phyloP scores from a whole-genome alignment of 1,140 invertebrate genomes.

The Papilio machaon region DNA sequence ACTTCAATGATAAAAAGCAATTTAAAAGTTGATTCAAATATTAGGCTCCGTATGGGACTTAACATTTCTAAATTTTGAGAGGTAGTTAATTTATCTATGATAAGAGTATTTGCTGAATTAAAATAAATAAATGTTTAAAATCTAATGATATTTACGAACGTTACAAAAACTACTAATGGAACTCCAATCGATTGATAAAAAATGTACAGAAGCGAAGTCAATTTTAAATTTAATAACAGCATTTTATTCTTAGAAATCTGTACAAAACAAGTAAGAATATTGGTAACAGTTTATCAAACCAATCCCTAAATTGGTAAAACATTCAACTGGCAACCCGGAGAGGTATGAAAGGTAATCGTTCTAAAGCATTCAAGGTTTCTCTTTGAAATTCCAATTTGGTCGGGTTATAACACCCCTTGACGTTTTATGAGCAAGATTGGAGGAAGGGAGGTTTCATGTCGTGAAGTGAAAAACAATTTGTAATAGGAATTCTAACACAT shows the following conservation, averaged over 20 bases:
- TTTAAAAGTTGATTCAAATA: slow-evolving; percentile 5
- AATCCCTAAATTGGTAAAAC: slow-evolving; percentile 50
- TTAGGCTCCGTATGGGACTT: background rate
- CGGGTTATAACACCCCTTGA: slow-evolving; percentile 51
- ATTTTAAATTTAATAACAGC: background rate
- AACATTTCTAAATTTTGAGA: background rate
- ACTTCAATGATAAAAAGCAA: background rate
- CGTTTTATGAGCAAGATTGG: slow-evolving; percentile 42
- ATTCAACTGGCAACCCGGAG: slow-evolving; percentile 51
- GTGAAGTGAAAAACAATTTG: slow-evolving; percentile 52
- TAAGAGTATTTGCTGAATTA: too few species aligned
- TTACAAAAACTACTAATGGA: background rate
- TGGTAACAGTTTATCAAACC: slow-evolving; percentile 30
- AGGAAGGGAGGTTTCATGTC: slow-evolving; percentile 51
- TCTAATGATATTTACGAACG: background rate
- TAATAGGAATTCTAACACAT: slow-evolving; percentile 42
- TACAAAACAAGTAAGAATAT: background rate
- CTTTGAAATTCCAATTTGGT: slow-evolving; percentile 42
- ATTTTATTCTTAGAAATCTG: background rate
- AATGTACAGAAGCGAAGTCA: background rate
- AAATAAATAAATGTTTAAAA: too few species aligned
- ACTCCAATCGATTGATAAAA: background rate
- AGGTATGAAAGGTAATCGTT: slow-evolving; percentile 55
- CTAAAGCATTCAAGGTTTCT: slow-evolving; percentile 36
- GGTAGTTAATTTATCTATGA: background rate